These are phyloP conservation scores for Erebia aethiops DNA, from an alignment of 2,888 invertebrate species.

Conservation along the genomic window DNA sequence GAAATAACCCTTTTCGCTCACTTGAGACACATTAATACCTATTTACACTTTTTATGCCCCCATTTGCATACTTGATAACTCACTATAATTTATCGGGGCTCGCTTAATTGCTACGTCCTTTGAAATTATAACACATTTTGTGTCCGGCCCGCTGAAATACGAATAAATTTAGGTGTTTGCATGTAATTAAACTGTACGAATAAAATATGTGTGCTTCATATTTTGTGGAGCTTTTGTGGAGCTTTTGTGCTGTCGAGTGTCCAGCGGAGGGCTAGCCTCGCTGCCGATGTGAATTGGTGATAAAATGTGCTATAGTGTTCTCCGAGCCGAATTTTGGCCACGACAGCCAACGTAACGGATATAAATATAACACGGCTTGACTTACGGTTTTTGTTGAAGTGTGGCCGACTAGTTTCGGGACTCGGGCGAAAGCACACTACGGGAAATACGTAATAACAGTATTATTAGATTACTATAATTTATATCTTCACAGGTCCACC, in stretches of 20 bases:
- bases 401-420: too few species aligned
- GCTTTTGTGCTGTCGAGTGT: constrained; percentile 4
- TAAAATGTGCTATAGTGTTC: too few species aligned
- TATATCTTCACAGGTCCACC: too few species aligned
- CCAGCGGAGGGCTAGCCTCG: neutral
- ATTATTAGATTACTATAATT: too few species aligned
- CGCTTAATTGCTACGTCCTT: constrained; percentile 43
- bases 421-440: too few species aligned
- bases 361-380: too few species aligned
- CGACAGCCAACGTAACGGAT: too few species aligned
- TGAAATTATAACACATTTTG: constrained; percentile 41
- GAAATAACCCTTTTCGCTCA: constrained; percentile 10
- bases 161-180: constrained; percentile 28
- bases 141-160: constrained; percentile 22
- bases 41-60: constrained; percentile 45
- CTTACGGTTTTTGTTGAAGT: too few species aligned
- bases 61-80: constrained; percentile 48
- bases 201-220: constrained; percentile 16
- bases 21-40: constrained; percentile 27
- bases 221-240: constrained; percentile 12
- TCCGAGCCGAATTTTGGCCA: too few species aligned
- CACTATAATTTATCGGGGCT: constrained; percentile 46
- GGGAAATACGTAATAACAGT: too few species aligned
- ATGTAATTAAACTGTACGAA: constrained; percentile 23
- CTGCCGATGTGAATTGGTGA: too few species aligned